Base-by-base conservation (phyloP, 2,888 invertebrate genomes). In the Brachyptera risi region DNA sequence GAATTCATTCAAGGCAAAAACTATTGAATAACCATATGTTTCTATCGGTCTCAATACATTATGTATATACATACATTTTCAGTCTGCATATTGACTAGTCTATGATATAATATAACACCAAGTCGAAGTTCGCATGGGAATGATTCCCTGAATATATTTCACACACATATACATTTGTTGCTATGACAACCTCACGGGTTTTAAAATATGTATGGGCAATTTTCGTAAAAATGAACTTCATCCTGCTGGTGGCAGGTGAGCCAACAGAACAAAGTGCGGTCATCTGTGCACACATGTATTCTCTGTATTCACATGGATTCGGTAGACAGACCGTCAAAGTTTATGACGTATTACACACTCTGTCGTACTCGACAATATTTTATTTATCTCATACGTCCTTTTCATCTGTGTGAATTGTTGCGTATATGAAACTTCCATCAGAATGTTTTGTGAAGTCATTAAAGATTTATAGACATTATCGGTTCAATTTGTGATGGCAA, bases 151-250 rank as follows among this genome's bases (percentile, higher is more conserved):
- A n/a, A n/a, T n/a, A n/a, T n/a, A n/a, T n/a, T n/a, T n/a, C n/a
- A n/a, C n/a, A n/a, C n/a, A n/a, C n/a, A n/a, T n/a, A n/a, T n/a
- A n/a, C n/a, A 42, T 42, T 15, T 13, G 31, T 31, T 31, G 27
- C 50, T 51, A 17, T 17, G 27, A n/a, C 31, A 51, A 24, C 50
- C 54, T 54, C 54, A 23, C 37, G 54, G 54, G 54, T 54, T 31
- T 54, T 54, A 54, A 54, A 54, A 54, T 37, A 54, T 54, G 54
- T 54, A 54, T 54, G 37, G 54, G 35, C 54, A 54, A 54, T 54
- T 54, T 54, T 54, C 37, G 31, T 24, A 37, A 37, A 54, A 54
- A 54, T n/a, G 54, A 54, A 21, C 54, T 38, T 11, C 31, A 54
- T 19, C 21, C 35, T 54, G 50, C 50, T 17, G 27, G 50, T 11